Base-by-base conservation (phyloP, 2,113 vertebrate species). In the Sus scrofa region DNA sequence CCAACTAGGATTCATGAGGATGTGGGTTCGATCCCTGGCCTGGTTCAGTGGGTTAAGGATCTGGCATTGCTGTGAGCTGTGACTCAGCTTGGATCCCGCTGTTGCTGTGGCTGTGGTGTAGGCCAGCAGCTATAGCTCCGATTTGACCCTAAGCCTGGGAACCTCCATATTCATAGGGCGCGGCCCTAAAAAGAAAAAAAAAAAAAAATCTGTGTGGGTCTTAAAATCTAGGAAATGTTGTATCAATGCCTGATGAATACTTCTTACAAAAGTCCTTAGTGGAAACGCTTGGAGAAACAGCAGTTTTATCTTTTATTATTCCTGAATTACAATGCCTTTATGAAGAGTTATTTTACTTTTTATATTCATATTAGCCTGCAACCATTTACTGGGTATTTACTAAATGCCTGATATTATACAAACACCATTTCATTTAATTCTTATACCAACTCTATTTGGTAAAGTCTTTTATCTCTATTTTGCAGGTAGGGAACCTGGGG, bases 281-380 rank as follows among this genome's bases (percentile, higher is more conserved):
- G 71, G 77, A 67, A 91, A 52, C 2, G 52, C 60, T 77, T 74
- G 6, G n/a, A 93, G 54, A 95, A 96, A 20, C n/a, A 13, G 8
- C 20, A 58, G 7, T 32, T 79, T 93, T 34, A 79, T 68, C 22
- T 71, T 71, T 94, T 58, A 87, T 89, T 96, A 22, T 82, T 94
- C 39, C 37, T 92, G 1, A 34, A 22, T 91, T 83, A 52, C 1
- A 85, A 13, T 68, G 58, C 10, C 2, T 60, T n/a, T 52, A 22
- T 83, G 24, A 81, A 50, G 52, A 87, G 22, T 60, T 10, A 79
- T 91, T 87, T 95, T 82, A 44, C 1, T 67, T 70, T 79, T 50
- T 13, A 54, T 89, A 54, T 70, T 68, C 39, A 74, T 37, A 15
- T 68, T 94, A 67, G 26, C 12, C 24, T 95, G n/a, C 20, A 90